Evolutionary conservation across 2,113 vertebrate species (phyloP).

Genomic region (Triplophysa dalaica): DNA sequence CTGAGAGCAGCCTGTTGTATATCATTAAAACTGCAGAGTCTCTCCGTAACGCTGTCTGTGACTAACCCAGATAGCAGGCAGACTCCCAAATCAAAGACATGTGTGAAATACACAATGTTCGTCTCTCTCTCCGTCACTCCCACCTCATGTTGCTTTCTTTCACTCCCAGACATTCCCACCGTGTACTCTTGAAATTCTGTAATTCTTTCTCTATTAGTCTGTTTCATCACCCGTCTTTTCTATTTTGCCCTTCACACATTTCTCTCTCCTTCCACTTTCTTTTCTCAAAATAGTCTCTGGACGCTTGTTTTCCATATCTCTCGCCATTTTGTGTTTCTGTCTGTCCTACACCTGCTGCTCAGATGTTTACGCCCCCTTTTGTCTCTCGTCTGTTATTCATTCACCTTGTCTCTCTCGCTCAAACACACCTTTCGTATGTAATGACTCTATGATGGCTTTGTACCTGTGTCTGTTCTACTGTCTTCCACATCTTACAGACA

Average conservation of each 20-base stretch:
- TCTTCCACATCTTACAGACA: too few species aligned
- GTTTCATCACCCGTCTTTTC: neutral
- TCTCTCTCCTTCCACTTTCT: constrained; percentile 11
- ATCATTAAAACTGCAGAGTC: constrained; percentile 58
- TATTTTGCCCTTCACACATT: constrained; percentile 43
- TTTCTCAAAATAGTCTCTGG: too few species aligned
- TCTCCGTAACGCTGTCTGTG: constrained; percentile 53
- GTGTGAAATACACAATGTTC: constrained; percentile 41
- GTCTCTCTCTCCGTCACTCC: constrained; percentile 19
- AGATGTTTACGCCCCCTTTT: neutral
- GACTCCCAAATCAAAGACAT: constrained; percentile 62
- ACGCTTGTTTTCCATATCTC: neutral
- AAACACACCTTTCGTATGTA: too few species aligned
- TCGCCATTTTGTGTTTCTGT: constrained; percentile 4
- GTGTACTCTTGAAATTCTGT: constrained; percentile 42
- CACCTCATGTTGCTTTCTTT: constrained; percentile 31
- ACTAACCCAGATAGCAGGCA: constrained; percentile 60
- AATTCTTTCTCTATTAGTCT: neutral
- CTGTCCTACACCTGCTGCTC: constrained; percentile 35
- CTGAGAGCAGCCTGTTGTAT: constrained; percentile 62
- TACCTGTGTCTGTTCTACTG: too few species aligned
- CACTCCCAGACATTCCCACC: constrained; percentile 26
- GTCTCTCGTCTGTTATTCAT: too few species aligned
- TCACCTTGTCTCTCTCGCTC: constrained; percentile 31
- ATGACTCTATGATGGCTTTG: too few species aligned